phyloP scores from a whole-genome alignment of 2,888 invertebrate genomes.

The Leuctra nigra region DNA sequence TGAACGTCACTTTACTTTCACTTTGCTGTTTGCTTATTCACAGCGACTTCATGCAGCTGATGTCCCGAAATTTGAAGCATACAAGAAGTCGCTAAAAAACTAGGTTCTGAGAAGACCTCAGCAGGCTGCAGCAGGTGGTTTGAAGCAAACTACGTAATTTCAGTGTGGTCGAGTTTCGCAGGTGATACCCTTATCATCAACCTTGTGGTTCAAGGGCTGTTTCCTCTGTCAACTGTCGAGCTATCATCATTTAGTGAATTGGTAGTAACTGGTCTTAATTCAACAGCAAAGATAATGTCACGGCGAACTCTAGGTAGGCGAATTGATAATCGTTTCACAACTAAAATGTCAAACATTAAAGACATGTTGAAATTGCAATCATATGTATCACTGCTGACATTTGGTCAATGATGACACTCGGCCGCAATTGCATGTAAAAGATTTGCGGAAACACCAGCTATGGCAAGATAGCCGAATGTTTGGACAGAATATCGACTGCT shows the following conservation, averaged over 20 bases:
- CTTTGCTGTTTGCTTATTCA: too few relatives aligned
- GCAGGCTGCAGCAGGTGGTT: too few relatives aligned
- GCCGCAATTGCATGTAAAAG: not conserved
- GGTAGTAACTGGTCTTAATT: not conserved
- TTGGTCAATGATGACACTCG: not conserved
- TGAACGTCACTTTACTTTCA: too few relatives aligned
- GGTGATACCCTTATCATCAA: not conserved
- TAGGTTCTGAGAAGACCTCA: too few relatives aligned
- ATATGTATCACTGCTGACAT: slow-evolving; percentile 1
- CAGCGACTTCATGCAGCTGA: too few relatives aligned
- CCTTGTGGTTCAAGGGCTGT: not conserved
- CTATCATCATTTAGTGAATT: not conserved
- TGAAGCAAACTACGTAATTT: too few relatives aligned
- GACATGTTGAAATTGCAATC: not conserved
- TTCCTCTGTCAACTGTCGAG: not conserved
- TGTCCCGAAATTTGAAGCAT: too few relatives aligned
- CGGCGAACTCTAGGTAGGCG: not conserved
- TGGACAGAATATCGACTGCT: not conserved
- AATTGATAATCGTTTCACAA: not conserved
- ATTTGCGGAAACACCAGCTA: not conserved
- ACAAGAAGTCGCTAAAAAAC: too few relatives aligned
- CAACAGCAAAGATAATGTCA: not conserved
- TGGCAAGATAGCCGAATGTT: not conserved
- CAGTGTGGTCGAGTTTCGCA: too few relatives aligned
- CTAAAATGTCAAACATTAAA: not conserved